Base-by-base conservation (phyloP, 1,140 invertebrate species). In the Hesperophylax magnus region DNA sequence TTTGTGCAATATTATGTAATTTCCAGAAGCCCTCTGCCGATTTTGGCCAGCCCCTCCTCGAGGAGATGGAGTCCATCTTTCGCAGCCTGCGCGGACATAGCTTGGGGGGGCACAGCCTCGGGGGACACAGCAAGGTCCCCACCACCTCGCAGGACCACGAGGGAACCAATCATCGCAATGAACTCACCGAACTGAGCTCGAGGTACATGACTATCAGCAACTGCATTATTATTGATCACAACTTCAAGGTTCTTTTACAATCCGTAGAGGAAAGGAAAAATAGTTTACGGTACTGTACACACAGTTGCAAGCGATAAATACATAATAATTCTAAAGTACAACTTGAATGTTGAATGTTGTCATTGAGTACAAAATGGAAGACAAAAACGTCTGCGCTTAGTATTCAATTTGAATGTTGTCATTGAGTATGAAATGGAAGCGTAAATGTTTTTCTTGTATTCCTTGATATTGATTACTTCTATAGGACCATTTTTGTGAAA, bases 21-120 rank as follows among this genome's bases (percentile, higher is more conserved):
- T 47, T 47, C 3, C 34, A 94, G 93, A 93, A 92, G 88, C 93
- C 94, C 65, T 47, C 94, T 96, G 94, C 96, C 81, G 97, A 99
- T 89, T 95, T 98, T 86, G 97, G 97, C 15, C 96, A 97, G 9
- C 98, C 97, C 81, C 90, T 99, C 52, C 91, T 98, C 85, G 97
- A 98, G 86, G 98, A 99, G 90, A 98, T 99, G 93, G 97, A 98
- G 86, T 95, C 97, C 77, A 96, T 98, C 89, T 96, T 99, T 85
- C 94, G 94, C 84, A 56, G 71, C 17, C 17, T 34, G 17, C 20
- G 61, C 2, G 24, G 61, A 7, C 5, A 65, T 9, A 89, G 81
- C 71, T 11, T 47, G 39, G 39, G 39, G 11, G 39, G 39, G 11
- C 39, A 47, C 11, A 47, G 9, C 39, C 39, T 47, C 0, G 87